A percentile compares a stretch with the other conserved stretches of the same genome.
These are phyloP conservation scores for Hypomecis atomaria DNA, from an alignment of 2,888 invertebrate genomes.

Conservation along the genomic window DNA sequence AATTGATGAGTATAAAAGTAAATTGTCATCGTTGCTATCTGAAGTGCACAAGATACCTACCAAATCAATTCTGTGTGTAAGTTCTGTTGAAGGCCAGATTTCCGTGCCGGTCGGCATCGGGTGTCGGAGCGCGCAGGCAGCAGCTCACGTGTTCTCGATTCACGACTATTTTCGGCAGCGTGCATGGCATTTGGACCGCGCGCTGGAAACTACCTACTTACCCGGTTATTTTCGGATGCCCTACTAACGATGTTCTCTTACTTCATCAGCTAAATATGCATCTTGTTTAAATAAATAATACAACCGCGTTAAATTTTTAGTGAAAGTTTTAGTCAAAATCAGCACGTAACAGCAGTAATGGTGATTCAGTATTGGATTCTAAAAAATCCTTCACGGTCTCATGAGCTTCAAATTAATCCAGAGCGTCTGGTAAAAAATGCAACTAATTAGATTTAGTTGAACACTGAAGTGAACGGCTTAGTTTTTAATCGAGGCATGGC, in stretches of 20 bases:
- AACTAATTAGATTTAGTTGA: constrained; percentile 61
- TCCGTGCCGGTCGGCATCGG: constrained; percentile 53
- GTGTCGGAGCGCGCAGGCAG: constrained; percentile 56
- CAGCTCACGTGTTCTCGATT: constrained; percentile 52
- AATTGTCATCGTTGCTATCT: no score
- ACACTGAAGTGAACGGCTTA: constrained; percentile 43
- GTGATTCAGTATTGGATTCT: constrained; percentile 46
- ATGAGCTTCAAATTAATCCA: constrained; percentile 61
- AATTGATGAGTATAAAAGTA: no score
- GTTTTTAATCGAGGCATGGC: constrained; percentile 48
- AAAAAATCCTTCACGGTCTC: constrained; percentile 61
- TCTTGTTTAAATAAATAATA: constrained; percentile 3
- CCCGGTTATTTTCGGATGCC: constrained; percentile 75
- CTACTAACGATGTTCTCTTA: constrained; percentile 66
- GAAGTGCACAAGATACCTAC: no score
- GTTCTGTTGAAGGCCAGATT: constrained; percentile 21
- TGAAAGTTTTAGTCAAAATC: background rate
- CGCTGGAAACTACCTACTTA: constrained; percentile 77
- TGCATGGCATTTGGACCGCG: constrained; percentile 76
- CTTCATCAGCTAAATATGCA: constrained; percentile 50
- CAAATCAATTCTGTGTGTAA: no score
- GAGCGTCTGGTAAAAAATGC: constrained; percentile 58
- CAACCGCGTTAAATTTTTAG: no score
- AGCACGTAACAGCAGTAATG: constrained; percentile 5
- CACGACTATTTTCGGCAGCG: constrained; percentile 75